A percentile compares a stretch with the other conserved stretches of the same genome.
Conservation (phyloP, 2,113 vertebrate genomes). For the Scomber japonicus region DNA sequence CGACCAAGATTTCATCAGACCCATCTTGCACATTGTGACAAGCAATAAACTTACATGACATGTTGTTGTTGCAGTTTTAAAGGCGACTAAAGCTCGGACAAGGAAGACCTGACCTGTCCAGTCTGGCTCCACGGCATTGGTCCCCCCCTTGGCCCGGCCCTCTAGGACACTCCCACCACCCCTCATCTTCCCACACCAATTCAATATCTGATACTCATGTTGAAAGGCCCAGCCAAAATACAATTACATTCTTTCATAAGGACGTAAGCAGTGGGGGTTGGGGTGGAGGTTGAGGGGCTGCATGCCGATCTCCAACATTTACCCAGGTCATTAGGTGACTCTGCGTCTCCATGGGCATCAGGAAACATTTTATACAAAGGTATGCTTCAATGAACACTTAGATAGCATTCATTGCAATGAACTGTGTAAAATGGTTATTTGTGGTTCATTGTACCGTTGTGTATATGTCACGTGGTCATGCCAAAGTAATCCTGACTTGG, state of each 20-base stretch:
- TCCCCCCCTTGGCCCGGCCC: neutral
- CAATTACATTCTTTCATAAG: conserved; percentile 61
- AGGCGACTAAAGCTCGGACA: neutral
- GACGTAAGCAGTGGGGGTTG: conserved; percentile 22
- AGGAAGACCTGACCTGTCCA: neutral
- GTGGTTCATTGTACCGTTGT: neutral
- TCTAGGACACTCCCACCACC: conserved; percentile 1
- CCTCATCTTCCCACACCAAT: conserved; percentile 44
- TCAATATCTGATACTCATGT: conserved; percentile 66
- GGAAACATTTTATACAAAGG: conserved; percentile 2
- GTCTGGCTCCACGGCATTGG: neutral
- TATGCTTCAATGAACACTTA: neutral
- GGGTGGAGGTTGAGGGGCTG: conserved; percentile 16
- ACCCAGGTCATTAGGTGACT: conserved; percentile 39
- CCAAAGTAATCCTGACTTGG: neutral
- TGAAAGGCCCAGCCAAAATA: conserved; percentile 66
- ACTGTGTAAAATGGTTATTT: neutral
- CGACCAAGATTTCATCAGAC: too few relatives aligned
- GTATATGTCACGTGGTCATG: neutral
- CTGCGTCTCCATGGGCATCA: neutral
- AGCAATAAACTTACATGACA: too few relatives aligned
- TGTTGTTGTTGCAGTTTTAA: too few relatives aligned
- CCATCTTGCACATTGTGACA: too few relatives aligned
- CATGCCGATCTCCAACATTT: conserved; percentile 41
- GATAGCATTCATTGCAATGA: neutral